Percentiles rank a stretch among this genome's conserved stretches.
Evolutionary conservation across 2,888 invertebrate species (phyloP).

Genomic region (Melikaiella ostensackeni): DNA sequence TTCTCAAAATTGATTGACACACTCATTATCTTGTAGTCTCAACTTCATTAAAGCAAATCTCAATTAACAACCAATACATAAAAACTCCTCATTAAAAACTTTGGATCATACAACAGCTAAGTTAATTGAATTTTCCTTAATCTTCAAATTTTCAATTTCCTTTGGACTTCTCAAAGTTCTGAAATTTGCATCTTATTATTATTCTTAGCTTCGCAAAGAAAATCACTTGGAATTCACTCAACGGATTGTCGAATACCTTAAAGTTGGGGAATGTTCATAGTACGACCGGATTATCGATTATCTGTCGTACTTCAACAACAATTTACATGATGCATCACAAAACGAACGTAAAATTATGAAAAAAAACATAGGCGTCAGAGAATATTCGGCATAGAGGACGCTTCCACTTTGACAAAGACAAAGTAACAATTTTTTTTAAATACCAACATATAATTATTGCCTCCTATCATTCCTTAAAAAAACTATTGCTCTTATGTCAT

Average conservation of each 20-base stretch:
- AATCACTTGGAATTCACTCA: not conserved
- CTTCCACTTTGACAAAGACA: not conserved
- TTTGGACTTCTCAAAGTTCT: not conserved
- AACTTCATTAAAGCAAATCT: not conserved
- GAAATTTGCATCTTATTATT: not conserved
- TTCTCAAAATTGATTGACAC: no score
- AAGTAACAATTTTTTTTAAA: not conserved
- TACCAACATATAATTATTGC: not conserved
- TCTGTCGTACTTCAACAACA: not conserved
- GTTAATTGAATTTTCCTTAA: not conserved
- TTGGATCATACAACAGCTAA: not conserved
- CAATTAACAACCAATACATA: not conserved
- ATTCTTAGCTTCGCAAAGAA: not conserved
- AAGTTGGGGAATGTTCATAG: not conserved
- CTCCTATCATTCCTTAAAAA: not conserved
- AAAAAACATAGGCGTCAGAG: not conserved
- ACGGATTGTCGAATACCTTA: not conserved
- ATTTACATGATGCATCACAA: not conserved
- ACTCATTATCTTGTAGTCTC: no score
- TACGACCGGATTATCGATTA: slow-evolving; percentile 25
- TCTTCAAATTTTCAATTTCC: not conserved
- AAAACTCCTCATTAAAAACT: not conserved
- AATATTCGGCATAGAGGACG: not conserved
- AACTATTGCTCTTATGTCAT: slow-evolving; percentile 9
- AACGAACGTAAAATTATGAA: not conserved